Conservation (phyloP, 2,797 vertebrate genomes). For the Poecile montanus region DNA sequence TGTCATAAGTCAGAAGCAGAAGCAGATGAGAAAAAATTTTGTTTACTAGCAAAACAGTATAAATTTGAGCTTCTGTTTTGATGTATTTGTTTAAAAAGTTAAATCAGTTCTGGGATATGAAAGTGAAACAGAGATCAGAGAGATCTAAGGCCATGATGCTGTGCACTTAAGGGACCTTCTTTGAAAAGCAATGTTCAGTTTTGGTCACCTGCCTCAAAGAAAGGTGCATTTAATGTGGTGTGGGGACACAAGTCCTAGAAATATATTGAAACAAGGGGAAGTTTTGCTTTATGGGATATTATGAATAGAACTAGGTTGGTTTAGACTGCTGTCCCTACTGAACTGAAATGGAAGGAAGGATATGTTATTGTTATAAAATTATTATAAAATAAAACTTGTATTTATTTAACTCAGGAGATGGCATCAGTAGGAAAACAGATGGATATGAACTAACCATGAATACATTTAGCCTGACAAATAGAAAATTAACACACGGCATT, state of each 20-base stretch:
- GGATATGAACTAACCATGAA: neutral
- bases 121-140: neutral
- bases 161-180: neutral
- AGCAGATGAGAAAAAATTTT: neutral
- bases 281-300: neutral
- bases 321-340: neutral
- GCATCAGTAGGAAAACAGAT: neutral
- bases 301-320: neutral
- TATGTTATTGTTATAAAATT: neutral
- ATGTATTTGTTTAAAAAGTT: neutral
- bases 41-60: neutral
- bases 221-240: neutral
- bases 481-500: neutral
- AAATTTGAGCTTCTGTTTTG: neutral
- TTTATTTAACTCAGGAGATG: neutral
- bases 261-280: neutral
- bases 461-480: neutral
- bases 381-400: neutral
- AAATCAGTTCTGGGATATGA: neutral
- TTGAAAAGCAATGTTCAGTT: neutral
- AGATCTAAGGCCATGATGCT: neutral
- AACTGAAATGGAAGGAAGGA: neutral
- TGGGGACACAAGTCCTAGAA: neutral
- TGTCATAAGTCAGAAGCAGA: neutral
- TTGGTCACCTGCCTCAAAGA: neutral